Evolutionary conservation across 1,140 invertebrate genomes (phyloP).

Genomic region (Samia ricini): DNA sequence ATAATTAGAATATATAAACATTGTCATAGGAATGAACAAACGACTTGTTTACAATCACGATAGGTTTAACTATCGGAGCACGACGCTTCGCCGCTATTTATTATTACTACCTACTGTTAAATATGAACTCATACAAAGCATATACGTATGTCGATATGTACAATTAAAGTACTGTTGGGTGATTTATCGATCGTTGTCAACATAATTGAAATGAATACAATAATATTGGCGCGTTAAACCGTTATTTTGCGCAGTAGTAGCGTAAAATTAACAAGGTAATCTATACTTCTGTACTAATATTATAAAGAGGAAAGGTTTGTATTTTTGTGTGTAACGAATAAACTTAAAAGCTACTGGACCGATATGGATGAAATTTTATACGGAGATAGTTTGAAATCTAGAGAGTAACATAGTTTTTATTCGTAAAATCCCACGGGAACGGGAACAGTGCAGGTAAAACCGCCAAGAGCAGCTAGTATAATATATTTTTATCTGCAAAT

Average conservation of each 20-base stretch:
- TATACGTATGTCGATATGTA: constrained; percentile 23
- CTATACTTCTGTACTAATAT: no score
- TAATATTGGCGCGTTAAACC: constrained; percentile 37
- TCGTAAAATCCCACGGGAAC: no score
- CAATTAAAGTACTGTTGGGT: constrained; percentile 41
- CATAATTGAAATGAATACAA: constrained; percentile 46
- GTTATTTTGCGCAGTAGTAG: constrained; percentile 37
- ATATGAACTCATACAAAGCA: constrained; percentile 9
- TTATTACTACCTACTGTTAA: background rate
- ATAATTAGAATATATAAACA: background rate
- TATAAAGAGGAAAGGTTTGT: no score
- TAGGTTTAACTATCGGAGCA: constrained; percentile 16
- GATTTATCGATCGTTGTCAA: constrained; percentile 38
- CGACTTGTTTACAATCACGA: constrained; percentile 9
- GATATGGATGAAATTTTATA: no score
- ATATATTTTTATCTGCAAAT: no score
- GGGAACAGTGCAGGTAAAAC: no score
- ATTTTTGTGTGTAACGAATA: no score
- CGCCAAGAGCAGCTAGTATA: no score
- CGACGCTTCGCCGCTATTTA: constrained; percentile 13
- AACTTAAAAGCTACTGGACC: no score
- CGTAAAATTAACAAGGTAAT: constrained; percentile 23
- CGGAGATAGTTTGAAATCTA: no score
- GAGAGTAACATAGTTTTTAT: no score
- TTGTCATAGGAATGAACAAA: background rate